These are phyloP conservation scores for Microdon myrmicae DNA, from an alignment of 2,888 invertebrate genomes.

Conservation along the genomic window DNA sequence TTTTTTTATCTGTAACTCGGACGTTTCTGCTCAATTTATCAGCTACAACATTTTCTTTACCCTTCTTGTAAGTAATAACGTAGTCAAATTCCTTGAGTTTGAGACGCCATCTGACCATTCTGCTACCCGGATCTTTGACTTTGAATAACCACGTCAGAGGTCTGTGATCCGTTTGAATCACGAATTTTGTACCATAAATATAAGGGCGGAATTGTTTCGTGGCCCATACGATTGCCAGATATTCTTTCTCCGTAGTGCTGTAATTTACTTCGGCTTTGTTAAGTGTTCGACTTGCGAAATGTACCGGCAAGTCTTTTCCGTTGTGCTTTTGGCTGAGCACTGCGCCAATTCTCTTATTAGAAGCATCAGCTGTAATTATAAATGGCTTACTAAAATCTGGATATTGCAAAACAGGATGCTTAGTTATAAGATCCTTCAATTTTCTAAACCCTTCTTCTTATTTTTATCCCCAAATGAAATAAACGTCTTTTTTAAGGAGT, in stretches of 20 bases:
- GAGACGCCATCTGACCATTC: constrained; percentile 9
- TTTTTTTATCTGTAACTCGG: not conserved
- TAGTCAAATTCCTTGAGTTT: constrained; percentile 1
- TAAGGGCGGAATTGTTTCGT: constrained; percentile 7
- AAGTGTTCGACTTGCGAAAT: constrained; percentile 20
- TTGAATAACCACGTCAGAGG: constrained; percentile 6
- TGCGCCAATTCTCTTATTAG: not conserved
- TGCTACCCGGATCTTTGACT: constrained; percentile 8
- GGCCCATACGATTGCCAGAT: constrained; percentile 13
- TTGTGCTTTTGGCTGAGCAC: not conserved
- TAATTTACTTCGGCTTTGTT: constrained; percentile 12
- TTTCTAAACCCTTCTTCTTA: constrained; percentile 19
- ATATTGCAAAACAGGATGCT: constrained; percentile 7
- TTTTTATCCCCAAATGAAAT: constrained; percentile 15
- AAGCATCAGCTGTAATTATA: constrained; percentile 24
- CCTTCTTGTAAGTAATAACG: not conserved
- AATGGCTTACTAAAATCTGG: constrained; percentile 1
- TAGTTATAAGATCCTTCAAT: constrained; percentile 22
- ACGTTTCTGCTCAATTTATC: constrained; percentile 12
- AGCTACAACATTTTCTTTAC: constrained; percentile 6
- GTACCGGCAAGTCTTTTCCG: constrained; percentile 9
- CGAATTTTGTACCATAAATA: constrained; percentile 9
- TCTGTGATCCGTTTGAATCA: constrained; percentile 1
- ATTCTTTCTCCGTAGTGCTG: constrained; percentile 5
- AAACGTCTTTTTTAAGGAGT: constrained; percentile 28